Percentiles rank a stretch among this genome's conserved stretches.
These are phyloP conservation scores for Bubalus kerabau DNA, from an alignment of 2,113 vertebrate species.

Conservation along the genomic window DNA sequence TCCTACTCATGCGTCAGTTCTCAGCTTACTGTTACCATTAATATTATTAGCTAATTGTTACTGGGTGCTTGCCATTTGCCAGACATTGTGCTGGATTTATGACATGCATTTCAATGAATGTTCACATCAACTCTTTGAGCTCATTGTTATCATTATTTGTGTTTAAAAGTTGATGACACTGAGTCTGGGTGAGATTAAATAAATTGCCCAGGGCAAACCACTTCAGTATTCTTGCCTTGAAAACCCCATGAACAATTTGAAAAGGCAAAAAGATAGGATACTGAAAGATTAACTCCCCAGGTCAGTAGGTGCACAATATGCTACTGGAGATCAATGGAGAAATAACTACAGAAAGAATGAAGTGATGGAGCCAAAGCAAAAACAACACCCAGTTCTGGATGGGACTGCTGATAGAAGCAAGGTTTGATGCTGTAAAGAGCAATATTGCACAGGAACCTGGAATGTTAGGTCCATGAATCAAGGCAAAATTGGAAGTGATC, in stretches of 20 bases:
- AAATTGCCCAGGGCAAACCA: background rate
- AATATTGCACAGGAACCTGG: background rate
- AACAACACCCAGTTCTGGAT: background rate
- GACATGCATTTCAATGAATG: background rate
- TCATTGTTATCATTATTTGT: background rate
- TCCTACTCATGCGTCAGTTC: background rate
- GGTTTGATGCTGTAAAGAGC: background rate
- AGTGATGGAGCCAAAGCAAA: background rate
- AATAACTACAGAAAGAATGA: background rate
- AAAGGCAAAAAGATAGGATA: background rate
- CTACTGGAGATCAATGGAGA: background rate
- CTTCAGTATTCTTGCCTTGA: background rate
- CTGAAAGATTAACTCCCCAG: background rate
- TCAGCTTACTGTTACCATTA: background rate
- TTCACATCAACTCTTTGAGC: background rate
- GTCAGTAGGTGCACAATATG: background rate
- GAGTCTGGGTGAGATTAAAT: background rate
- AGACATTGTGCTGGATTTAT: background rate
- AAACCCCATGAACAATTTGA: background rate
- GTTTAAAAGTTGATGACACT: conserved; percentile 1
- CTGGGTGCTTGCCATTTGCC: background rate
- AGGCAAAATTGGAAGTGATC: background rate
- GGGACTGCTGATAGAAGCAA: background rate
- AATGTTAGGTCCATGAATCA: background rate
- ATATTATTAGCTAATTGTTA: background rate